Conservation (phyloP, 1,140 invertebrate species). For the Dendrolimus punctatus region DNA sequence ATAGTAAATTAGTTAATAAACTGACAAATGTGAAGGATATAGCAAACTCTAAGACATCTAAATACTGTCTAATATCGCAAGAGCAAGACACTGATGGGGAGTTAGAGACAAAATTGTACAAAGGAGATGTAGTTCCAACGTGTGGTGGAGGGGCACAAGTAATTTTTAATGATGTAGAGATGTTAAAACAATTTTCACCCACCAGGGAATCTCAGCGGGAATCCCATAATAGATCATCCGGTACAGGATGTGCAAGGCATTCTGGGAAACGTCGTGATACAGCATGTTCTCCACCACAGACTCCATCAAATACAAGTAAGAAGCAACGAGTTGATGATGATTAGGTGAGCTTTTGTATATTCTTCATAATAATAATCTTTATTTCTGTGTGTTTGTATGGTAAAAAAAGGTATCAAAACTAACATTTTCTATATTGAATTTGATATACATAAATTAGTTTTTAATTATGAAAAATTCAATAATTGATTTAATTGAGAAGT, state of each 20-base stretch:
- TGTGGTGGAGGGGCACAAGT: slow-evolving; percentile 95
- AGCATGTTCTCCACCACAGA: slow-evolving; percentile 48
- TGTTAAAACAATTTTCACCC: slow-evolving; percentile 89
- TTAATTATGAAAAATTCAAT: too few species aligned
- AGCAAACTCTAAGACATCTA: slow-evolving; percentile 81
- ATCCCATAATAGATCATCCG: slow-evolving; percentile 25
- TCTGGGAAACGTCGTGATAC: slow-evolving; percentile 53
- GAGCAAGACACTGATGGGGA: slow-evolving; percentile 93
- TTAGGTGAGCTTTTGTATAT: slow-evolving; percentile 9
- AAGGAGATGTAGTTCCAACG: slow-evolving; percentile 94
- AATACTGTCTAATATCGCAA: slow-evolving; percentile 94
- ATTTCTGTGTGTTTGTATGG: too few species aligned
- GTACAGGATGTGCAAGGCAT: slow-evolving; percentile 45
- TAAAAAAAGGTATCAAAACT: too few species aligned
- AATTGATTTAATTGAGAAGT: too few species aligned
- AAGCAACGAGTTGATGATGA: slow-evolving; percentile 62
- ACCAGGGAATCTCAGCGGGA: slow-evolving; percentile 33
- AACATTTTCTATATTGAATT: too few species aligned
- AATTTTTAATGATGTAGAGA: slow-evolving; percentile 96
- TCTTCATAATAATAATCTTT: too few species aligned
- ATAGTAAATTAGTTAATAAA: slow-evolving; percentile 88
- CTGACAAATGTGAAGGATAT: slow-evolving; percentile 82
- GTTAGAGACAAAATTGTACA: slow-evolving; percentile 93
- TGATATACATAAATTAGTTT: too few species aligned
- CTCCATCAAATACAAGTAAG: slow-evolving; percentile 57